A percentile compares a stretch with the other conserved stretches of the same genome.
Conservation (phyloP, 2,888 invertebrate genomes). For the Drosophila greeni region DNA sequence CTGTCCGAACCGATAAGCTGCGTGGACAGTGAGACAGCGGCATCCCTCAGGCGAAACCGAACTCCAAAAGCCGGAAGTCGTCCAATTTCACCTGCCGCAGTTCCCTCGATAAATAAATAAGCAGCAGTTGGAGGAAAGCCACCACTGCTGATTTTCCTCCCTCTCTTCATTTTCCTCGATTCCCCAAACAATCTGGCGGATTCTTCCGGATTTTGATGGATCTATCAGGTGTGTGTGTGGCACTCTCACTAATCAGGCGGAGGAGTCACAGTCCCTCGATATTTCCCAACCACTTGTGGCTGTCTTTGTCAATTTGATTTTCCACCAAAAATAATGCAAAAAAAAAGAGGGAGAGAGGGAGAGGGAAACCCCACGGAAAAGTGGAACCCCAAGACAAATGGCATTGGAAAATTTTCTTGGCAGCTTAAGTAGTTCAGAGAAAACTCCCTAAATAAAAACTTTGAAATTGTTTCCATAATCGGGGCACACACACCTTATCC, state of each 20-base stretch:
- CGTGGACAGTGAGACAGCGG: constrained; percentile 19
- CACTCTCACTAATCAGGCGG: constrained; percentile 33
- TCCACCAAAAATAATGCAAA: constrained; percentile 33
- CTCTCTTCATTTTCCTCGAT: background rate
- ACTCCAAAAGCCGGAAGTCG: constrained; percentile 21
- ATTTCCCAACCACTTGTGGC: constrained; percentile 50
- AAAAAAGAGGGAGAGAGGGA: background rate
- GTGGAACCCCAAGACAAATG: constrained; percentile 52
- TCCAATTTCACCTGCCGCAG: constrained; percentile 38
- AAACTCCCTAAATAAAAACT: constrained; percentile 8
- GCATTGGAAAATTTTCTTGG: constrained; percentile 47
- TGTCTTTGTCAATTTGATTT: constrained; percentile 69
- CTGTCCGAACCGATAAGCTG: constrained; percentile 63
- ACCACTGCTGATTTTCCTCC: background rate
- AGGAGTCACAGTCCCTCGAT: constrained; percentile 22
- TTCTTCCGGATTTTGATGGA: constrained; percentile 35
- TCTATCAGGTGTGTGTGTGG: constrained; percentile 34
- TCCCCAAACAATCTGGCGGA: constrained; percentile 22
- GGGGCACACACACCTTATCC: background rate
- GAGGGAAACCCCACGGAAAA: background rate
- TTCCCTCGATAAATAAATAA: constrained; percentile 41
- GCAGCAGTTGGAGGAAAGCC: constrained; percentile 3
- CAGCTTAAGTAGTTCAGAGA: constrained; percentile 60
- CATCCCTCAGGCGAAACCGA: background rate
- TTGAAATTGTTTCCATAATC: constrained; percentile 34